Base-by-base conservation (phyloP, 2,113 vertebrate species). In the Rhynchomys soricoides region DNA sequence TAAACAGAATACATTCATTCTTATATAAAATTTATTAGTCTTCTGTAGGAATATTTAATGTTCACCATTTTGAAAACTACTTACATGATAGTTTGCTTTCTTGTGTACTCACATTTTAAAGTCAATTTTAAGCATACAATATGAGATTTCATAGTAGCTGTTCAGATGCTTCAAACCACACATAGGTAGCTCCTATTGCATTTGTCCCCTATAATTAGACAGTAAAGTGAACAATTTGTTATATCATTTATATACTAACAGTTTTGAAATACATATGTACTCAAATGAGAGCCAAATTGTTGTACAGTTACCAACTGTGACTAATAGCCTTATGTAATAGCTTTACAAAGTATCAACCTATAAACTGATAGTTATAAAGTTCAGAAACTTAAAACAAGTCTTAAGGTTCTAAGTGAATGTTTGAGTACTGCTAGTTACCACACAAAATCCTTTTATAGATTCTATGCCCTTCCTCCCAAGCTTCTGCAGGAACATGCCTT, bases 161-260 rank as follows among this genome's bases (percentile, higher is more conserved):
- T 70, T 93, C 10, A 48, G 55, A 13, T 48, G 34, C 15, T 86
- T 29, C 12, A 15, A 3, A 68, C 6, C 26, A 85, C 3, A 26
- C 12, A 1, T 55, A 15, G 7, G 1, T 22, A 45, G 5, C 15
- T 57, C 3, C 0, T 92, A 19, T 1, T 50, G 0, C 57, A 62
- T n/a, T 68, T 13, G 68, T 0, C 19, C 4, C 9, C 75, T 12
- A 90, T 11, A 24, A 29, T 66, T 37, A n/a, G 66, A 86, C 6
- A 81, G 5, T 64, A 43, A 4, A 75, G 4, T 90, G 4, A 62
- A 34, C 4, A 52, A 74, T 45, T 43, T 66, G 17, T 66, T 5
- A 13, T 50, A 50, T 62, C 59, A 79, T 74, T 86, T 78, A 24
- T 55, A 0, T 48, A 1, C 15, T 48, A 19, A 29, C 9, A 55